Percentiles rank a stretch among this genome's conserved stretches.
These are phyloP conservation scores for Zoanthus gigantus DNA, from an alignment of 92 coral and sea anemone species.

Conservation along the genomic window DNA sequence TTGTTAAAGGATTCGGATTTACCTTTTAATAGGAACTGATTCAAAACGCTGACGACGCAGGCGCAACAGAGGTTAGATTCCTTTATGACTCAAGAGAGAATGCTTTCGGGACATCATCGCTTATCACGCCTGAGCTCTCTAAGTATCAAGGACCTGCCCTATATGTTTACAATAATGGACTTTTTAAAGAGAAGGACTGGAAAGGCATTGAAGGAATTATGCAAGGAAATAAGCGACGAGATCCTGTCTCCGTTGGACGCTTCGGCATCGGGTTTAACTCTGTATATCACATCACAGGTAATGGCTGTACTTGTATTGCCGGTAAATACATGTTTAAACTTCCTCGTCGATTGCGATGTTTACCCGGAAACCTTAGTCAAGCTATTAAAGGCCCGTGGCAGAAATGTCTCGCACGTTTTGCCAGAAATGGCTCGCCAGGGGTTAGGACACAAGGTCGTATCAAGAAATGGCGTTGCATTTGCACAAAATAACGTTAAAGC, in stretches of 20 bases:
- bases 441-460: no score
- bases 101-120: slow-evolving; percentile 81
- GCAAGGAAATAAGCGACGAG: slow-evolving; percentile 92
- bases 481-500: no score
- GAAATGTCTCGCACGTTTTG: no score
- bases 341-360: background rate
- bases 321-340: background rate
- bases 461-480: no score
- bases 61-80: slow-evolving; percentile 93
- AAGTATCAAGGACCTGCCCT: slow-evolving; percentile 96
- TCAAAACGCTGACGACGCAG: slow-evolving; percentile 99
- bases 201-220: slow-evolving; percentile 92
- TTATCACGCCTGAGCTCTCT: slow-evolving; percentile 80
- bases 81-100: slow-evolving; percentile 96
- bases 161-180: slow-evolving; percentile 92
- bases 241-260: slow-evolving; percentile 90
- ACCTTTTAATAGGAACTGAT: slow-evolving; percentile 79
- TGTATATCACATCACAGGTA: slow-evolving; percentile 98
- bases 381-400: no score
- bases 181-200: slow-evolving; percentile 90
- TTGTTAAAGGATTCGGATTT: background rate
- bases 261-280: slow-evolving; percentile 97
- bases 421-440: no score
- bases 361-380: no score
- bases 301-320: no score